Base-by-base conservation (phyloP, 30 jellyfish, hydroid and myxozoan genomes). In the Hydractinia echinata region DNA sequence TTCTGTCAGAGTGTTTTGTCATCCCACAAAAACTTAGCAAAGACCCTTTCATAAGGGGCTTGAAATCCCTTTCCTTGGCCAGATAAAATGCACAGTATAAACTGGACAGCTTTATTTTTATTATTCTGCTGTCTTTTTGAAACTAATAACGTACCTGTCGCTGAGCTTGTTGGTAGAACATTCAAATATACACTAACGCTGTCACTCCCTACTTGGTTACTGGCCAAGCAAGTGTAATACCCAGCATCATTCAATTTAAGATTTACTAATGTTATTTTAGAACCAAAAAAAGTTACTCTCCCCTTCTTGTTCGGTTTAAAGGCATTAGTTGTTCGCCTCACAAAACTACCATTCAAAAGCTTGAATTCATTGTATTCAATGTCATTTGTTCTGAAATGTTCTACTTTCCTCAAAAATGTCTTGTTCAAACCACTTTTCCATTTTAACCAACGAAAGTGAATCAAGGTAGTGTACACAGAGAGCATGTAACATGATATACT, bases 181-280 rank as follows among this genome's bases (percentile, higher is more conserved):
- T 85, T 83, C 69, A 91, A 76, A 52, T 82, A 82, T n/a, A 89
- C 90, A 5, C 85, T 73, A 16, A 30, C 51, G 21, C 84, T 21
- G 44, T 94, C 89, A 77, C 90, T 71, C 8, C 99, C 99, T 71
- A 93, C 76, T 76, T 81, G 92, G 70, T 84, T 93, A 77, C 96
- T 88, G 10, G 83, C 99, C 18, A 80, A 52, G 76, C 99, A 93
- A 21, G 90, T 87, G 64, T 87, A 93, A 69, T 73, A 93, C 18
- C 99, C 99, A 13, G 66, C 85, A 44, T 84, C 94, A 10, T 55
- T 18, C 53, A 71, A 77, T 44, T 82, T 84, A 4, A 93, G 88
- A 84, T 93, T 93, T 58, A 51, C 68, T 4, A 93, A 72, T 64
- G 77, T 76, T 72, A 93, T 15, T 77, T 89, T 66, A 49, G 86